These are phyloP conservation scores for Gavialis gangeticus DNA, from an alignment of 2,113 vertebrate species.

Conservation along the genomic window DNA sequence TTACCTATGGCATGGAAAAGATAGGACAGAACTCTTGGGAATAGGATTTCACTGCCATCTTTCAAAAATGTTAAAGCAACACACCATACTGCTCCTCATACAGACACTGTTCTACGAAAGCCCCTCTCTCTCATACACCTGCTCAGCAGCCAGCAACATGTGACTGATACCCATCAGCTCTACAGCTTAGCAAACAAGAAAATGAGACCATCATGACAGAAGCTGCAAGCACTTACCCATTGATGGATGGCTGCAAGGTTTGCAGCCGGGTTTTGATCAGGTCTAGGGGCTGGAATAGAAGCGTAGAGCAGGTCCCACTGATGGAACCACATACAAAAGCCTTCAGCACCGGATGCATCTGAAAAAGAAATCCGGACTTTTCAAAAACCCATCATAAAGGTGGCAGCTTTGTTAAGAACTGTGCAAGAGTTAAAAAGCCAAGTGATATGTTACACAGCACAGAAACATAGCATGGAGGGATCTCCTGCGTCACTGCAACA, in stretches of 20 bases:
- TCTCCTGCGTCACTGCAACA: not conserved
- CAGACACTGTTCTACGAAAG: not conserved
- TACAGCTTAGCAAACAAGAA: not conserved
- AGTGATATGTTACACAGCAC: accelerated
- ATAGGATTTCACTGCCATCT: not conserved
- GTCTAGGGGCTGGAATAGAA: slow-evolving; percentile 97
- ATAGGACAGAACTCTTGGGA: no score
- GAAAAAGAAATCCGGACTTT: not conserved
- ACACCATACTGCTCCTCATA: not conserved
- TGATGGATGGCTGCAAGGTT: slow-evolving; percentile 78
- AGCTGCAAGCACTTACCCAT: slow-evolving; percentile 55
- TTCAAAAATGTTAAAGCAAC: not conserved
- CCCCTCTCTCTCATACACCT: no score
- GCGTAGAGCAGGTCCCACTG: slow-evolving; percentile 93
- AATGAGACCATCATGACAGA: not conserved
- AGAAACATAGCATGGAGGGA: not conserved
- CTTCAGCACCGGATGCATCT: slow-evolving; percentile 92
- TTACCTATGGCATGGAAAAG: no score
- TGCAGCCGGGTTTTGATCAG: slow-evolving; percentile 95
- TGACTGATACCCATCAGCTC: not conserved
- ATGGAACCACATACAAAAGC: slow-evolving; percentile 95
- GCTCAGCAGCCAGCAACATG: not conserved
- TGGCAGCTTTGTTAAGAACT: not conserved
- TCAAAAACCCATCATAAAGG: not conserved
- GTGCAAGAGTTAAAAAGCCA: not conserved